Conservation (phyloP, 2,797 vertebrate genomes). For the Lithobates sylvaticus region DNA sequence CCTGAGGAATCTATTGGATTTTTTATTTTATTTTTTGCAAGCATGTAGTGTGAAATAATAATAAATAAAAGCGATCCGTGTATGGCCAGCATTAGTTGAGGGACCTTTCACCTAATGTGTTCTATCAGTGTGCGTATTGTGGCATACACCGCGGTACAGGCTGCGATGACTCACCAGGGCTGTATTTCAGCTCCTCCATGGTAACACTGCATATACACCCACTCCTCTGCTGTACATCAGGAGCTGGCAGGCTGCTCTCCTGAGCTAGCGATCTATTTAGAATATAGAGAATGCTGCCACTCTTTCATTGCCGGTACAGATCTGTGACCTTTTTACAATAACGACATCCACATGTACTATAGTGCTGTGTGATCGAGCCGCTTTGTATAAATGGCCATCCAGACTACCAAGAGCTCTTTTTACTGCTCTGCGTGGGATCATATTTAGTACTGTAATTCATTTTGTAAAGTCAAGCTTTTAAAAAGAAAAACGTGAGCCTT, state of each 20-base stretch:
- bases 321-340: not conserved
- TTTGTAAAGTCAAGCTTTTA: no score
- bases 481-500: not conserved
- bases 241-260: constrained; percentile 34
- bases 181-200: constrained; percentile 47
- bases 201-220: constrained; percentile 51
- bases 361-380: no score
- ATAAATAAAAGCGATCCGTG: no score
- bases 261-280: constrained; percentile 32
- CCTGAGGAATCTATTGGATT: no score
- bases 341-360: not conserved
- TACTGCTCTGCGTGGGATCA: no score
- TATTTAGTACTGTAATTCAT: not conserved
- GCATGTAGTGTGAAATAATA: no score
- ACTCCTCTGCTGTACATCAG: constrained; percentile 36
- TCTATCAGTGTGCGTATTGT: not conserved
- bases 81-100: no score
- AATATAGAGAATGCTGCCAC: not conserved
- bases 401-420: not conserved
- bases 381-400: no score
- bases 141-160: not conserved
- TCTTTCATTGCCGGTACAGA: not conserved
- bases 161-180: constrained; percentile 39
- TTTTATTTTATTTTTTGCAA: no score
- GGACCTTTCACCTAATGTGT: not conserved